Base-by-base conservation (phyloP, 2,113 vertebrate species). In the Laterallus jamaicensis region DNA sequence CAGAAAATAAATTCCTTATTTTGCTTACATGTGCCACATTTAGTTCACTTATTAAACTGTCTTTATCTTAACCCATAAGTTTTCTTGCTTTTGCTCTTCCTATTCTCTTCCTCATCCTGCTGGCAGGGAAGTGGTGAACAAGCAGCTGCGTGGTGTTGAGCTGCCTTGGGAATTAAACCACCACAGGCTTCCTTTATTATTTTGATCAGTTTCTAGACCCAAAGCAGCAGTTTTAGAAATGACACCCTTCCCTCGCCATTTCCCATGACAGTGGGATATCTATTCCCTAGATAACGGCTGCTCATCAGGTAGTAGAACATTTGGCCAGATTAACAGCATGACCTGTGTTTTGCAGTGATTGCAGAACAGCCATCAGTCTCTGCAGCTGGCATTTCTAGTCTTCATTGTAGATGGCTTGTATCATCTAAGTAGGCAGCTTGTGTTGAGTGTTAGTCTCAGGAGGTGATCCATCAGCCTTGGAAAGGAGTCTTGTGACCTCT, bases 341-440 rank as follows among this genome's bases (percentile, higher is more conserved):
- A 54, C 40, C 71, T 32, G 19, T 75, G 67, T 66, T 96, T 78
- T 75, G 35, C 71, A 37, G 52, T 42, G 80, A 89, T 86, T 93
- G 71, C 58, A 69, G 74, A 90, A 22, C 59, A 83, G 58, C 37
- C 54, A 90, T 64, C 64, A 67, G 66, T 88, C 70, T 84, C 62
- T 93, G 80, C 70, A 91, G 76, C 20, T 93, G 71, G 9, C 80
- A 86, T 93, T 91, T 93, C 67, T 40, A 75, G 66, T 56, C 71
- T 62, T 54, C 76, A 39, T 54, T 3, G 1, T 79, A 82, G 35
- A 58, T 49, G 52, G 32, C 15, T 59, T 69, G 8, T 69, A 50
- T n/a, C 39, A 47, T 39, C 35, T 59, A 62, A 67, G 37, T 32
- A 75, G 58, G 52, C 76, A 88, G 67, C n/a, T 89, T 79, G 29